Base-by-base conservation (phyloP, 2,113 vertebrate genomes). In the Tragelaphus imberbis region DNA sequence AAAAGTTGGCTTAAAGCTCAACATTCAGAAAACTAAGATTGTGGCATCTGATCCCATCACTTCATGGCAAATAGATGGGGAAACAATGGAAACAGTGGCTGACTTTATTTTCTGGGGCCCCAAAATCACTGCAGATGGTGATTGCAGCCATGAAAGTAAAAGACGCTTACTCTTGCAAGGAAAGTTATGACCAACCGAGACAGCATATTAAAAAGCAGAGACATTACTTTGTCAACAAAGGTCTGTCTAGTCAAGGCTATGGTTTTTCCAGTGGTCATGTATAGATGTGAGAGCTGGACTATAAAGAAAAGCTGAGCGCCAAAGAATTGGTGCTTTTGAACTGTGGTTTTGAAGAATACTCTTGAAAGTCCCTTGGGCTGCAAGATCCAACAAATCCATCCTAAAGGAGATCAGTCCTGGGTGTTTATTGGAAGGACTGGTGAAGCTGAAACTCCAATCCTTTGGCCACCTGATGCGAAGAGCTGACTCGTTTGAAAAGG, bases 281-380 rank as follows among this genome's bases (percentile, higher is more conserved):
- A 71, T 71, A n/a, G 17, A 71, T 36, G n/a, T 71, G n/a, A 71
- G 17, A 71, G n/a, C 36, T 71, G 33, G 65, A 1, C 65, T 21
- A 36, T 36, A 36, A 19, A 71, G 2, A 2, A 71, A 71, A 36
- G 17, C n/a, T 21, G n/a, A 71, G 17, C 0, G 6, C n/a, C 0
- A 0, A 71, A 71, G 65, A 36, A 71, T 11, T 36, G n/a, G 21
- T 71, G 17, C n/a, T 71, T 71, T 36, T 6, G 65, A 71, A 71
- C 65, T 71, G n/a, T 36, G n/a, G n/a, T 36, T n/a, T 71, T 71
- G 65, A 9, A 71, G 65, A 71, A 36, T n/a, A 36, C 65, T 36
- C 65, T 36, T 21, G 1, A 21, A 0, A 36, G n/a, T 36, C 65
- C 8, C 65, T 71, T 71, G 65, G n/a, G 21, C 65, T 36, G 17